Conservation (phyloP, 2,797 vertebrate genomes). For the Microcaecilia unicolor region DNA sequence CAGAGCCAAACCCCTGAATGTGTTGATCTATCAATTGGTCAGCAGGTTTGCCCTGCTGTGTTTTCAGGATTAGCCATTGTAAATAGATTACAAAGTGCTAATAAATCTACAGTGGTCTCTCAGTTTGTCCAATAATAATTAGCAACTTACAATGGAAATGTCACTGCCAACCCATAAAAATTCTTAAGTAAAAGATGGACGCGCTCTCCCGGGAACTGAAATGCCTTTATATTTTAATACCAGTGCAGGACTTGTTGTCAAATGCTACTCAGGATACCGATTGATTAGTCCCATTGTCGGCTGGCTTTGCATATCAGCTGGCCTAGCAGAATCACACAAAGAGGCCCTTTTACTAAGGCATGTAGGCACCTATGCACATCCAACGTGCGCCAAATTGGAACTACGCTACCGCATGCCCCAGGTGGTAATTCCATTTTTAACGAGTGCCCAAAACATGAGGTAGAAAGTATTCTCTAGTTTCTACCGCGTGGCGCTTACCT, state of each 20-base stretch:
- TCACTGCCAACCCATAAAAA: conserved; percentile 32
- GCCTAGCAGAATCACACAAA: background rate
- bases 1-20: background rate
- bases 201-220: conserved; percentile 7
- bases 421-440: too few relatives aligned
- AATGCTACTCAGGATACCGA: background rate
- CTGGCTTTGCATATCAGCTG: background rate
- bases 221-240: conserved; percentile 4
- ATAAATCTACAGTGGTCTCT: conserved; percentile 28
- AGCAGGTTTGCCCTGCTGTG: background rate
- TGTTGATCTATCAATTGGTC: accelerated
- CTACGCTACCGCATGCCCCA: too few relatives aligned
- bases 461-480: too few relatives aligned
- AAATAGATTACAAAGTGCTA: conserved; percentile 21
- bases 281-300: background rate
- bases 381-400: too few relatives aligned
- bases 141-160: conserved; percentile 45
- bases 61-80: conserved; percentile 18
- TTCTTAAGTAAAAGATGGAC: conserved; percentile 9
- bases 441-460: too few relatives aligned
- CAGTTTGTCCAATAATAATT: conserved; percentile 38
- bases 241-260: background rate
- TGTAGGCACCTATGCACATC: too few relatives aligned
- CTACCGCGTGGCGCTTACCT: too few relatives aligned
- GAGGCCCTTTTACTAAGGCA: too few relatives aligned